Conservation (phyloP, 92 coral and sea anemone species). For the Porites rus region DNA sequence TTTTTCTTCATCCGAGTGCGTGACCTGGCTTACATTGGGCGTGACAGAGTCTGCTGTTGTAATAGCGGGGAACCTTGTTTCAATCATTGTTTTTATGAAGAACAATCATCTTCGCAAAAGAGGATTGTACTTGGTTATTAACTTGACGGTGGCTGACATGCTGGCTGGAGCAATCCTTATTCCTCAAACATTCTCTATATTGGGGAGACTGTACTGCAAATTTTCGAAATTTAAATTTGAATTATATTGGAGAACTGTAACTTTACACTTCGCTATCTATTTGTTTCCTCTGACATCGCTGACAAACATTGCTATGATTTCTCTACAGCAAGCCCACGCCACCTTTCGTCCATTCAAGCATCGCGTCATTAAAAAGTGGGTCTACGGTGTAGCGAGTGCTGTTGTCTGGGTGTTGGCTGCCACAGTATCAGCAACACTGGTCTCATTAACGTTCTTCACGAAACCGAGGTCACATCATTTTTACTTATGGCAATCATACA, state of each 20-base stretch:
- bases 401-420: conserved; percentile 10
- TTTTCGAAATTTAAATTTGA: not conserved
- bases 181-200: not conserved
- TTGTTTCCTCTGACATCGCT: conserved; percentile 20
- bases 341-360: not conserved
- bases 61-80: not conserved
- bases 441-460: not conserved
- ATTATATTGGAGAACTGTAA: not conserved
- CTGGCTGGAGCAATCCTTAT: not conserved
- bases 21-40: not conserved
- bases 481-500: not conserved
- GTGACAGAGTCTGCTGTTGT: not conserved
- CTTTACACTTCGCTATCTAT: not conserved
- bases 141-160: conserved; percentile 1
- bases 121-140: conserved; percentile 4
- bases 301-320: conserved; percentile 1
- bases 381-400: not conserved
- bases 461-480: not conserved
- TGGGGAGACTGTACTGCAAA: not conserved
- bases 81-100: not conserved
- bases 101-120: not conserved
- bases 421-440: not conserved
- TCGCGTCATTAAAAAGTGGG: not conserved
- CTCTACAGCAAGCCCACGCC: conserved; percentile 6
- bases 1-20: conserved; percentile 4